Base-by-base conservation (phyloP, 2,113 vertebrate species). In the Dascyllus trimaculatus region DNA sequence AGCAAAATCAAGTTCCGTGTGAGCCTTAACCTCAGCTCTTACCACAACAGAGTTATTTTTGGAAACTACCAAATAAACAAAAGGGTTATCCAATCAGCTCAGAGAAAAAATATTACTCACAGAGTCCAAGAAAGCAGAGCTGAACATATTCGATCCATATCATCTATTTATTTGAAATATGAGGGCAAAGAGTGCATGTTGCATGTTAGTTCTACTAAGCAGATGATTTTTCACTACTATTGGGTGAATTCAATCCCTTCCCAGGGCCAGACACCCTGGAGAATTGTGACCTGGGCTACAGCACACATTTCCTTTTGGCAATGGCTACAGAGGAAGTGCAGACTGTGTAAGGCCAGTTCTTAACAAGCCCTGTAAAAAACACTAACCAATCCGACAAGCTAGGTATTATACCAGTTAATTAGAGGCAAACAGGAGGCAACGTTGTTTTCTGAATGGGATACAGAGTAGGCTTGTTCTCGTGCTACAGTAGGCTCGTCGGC, bases 251-350 rank as follows among this genome's bases (percentile, higher is more conserved):
- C 59, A 76, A 69, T 81, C 69, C 69, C 25, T 68, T 79, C 54
- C 70, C 70, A 68, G 66, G 64, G 32, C 68, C 78, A 86, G 80
- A 86, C 77, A 62, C 91, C 26, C 75, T 53, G 59, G 88, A 87
- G 90, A 80, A 84, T 78, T 77, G 71, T 72, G 77, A 88, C 86
- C 86, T 62, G 61, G 74, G 74, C 80, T 85, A 58, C 25, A 64
- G 69, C 70, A 78, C 78, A 85, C 82, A 85, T 89, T 91, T 93
- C 87, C 89, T 89, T 82, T 82, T 85, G 79, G 86, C 78, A 80
- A 62, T 8, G 45, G 64, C 65, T 69, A 58, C 80, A 75, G 68
- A 88, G 91, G 89, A 89, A 90, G 84, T 76, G 25, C 67, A 75
- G 66, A 49, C 83, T 69, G 63, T 67, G 73, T 82, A 87, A 83